Conservation (phyloP, 1,140 invertebrate genomes). For the Drosophila guanche region DNA sequence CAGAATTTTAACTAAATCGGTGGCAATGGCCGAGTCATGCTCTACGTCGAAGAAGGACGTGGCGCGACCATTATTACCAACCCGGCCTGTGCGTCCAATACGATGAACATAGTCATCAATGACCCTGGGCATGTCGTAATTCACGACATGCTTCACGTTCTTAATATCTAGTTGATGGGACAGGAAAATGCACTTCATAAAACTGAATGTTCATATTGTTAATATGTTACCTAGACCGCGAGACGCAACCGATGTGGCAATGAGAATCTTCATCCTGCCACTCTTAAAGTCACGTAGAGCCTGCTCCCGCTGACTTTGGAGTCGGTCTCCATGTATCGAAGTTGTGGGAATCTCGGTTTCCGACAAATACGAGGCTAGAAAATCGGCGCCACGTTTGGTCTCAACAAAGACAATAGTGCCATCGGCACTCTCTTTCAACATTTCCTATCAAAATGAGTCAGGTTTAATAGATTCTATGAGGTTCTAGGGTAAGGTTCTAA, state of each 20-base stretch:
- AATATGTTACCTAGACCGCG: slow-evolving; percentile 90
- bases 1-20: slow-evolving; percentile 89
- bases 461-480: not conserved
- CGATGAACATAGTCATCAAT: slow-evolving; percentile 98
- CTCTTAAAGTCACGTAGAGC: slow-evolving; percentile 93
- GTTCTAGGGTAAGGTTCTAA: no score
- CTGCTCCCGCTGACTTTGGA: slow-evolving; percentile 94
- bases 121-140: slow-evolving; percentile 92
- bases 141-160: slow-evolving; percentile 94
- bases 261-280: slow-evolving; percentile 90
- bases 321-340: slow-evolving; percentile 96
- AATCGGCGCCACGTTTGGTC: slow-evolving; percentile 94
- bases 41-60: slow-evolving; percentile 93
- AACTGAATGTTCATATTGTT: slow-evolving; percentile 92
- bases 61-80: slow-evolving; percentile 95
- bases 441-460: slow-evolving; percentile 45
- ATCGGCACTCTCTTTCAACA: slow-evolving; percentile 68
- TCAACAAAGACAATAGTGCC: slow-evolving; percentile 95
- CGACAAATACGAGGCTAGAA: slow-evolving; percentile 90
- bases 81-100: slow-evolving; percentile 96
- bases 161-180: slow-evolving; percentile 51
- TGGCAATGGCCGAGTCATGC: slow-evolving; percentile 86
- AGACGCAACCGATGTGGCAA: slow-evolving; percentile 97
- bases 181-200: slow-evolving; percentile 46
- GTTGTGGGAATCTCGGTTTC: slow-evolving; percentile 89